These are phyloP conservation scores for Tetranychus piercei DNA, from an alignment of 2,888 invertebrate genomes.

Conservation along the genomic window DNA sequence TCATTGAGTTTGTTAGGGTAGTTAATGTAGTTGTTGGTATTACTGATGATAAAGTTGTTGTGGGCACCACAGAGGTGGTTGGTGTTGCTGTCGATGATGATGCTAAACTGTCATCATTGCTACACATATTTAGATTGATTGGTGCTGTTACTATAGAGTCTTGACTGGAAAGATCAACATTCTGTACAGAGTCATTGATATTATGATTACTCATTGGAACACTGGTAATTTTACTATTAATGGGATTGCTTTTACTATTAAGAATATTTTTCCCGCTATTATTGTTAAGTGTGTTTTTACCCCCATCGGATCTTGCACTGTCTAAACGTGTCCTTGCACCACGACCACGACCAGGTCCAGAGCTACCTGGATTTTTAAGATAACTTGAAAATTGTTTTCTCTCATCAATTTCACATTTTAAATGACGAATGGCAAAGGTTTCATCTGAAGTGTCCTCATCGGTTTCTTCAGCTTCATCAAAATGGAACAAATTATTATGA, in stretches of 20 bases:
- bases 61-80: neutral
- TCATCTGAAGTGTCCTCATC: constrained; percentile 63
- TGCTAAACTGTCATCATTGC: neutral
- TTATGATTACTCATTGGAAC: too few species aligned
- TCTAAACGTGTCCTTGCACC: constrained; percentile 14
- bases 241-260: neutral
- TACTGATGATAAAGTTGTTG: neutral
- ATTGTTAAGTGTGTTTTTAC: neutral
- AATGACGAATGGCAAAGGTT: constrained; percentile 50
- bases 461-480: constrained; percentile 29
- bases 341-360: constrained; percentile 11
- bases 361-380: neutral
- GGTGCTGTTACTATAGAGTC: constrained; percentile 12
- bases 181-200: constrained; percentile 2
- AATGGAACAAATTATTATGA: neutral
- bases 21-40: neutral
- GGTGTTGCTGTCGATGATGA: neutral
- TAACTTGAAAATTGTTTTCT: constrained; percentile 36
- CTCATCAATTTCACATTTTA: constrained; percentile 58
- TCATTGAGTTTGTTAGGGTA: neutral
- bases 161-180: constrained; percentile 16
- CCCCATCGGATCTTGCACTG: constrained; percentile 13
- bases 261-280: neutral
- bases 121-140: neutral
- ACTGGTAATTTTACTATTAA: too few species aligned